These are phyloP conservation scores for Tipula vernalis DNA, from an alignment of 2,888 invertebrate genomes.

Conservation along the genomic window DNA sequence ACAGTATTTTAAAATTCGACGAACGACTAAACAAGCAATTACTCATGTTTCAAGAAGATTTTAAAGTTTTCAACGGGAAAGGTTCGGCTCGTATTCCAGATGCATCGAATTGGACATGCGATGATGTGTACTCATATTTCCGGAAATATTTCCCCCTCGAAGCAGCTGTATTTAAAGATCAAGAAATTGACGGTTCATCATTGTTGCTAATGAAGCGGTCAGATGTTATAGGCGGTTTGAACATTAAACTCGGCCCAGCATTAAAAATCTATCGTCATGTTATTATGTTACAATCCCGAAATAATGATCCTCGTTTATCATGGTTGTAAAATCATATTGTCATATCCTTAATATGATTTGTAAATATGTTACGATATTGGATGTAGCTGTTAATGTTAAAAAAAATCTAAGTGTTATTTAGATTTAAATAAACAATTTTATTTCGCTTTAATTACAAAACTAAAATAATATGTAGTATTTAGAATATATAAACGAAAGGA, in stretches of 20 bases:
- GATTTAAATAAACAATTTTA: background rate
- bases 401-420: background rate
- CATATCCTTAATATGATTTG: background rate
- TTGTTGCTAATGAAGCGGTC: constrained; percentile 69
- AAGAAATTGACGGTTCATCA: constrained; percentile 87
- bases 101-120: constrained; percentile 67
- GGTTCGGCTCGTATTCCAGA: constrained; percentile 46
- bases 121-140: constrained; percentile 73
- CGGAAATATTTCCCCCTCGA: constrained; percentile 63
- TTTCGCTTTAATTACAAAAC: background rate
- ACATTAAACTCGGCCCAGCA: constrained; percentile 77
- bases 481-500: background rate
- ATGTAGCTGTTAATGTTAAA: background rate
- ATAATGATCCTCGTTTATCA: constrained; percentile 43
- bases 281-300: constrained; percentile 65
- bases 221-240: constrained; percentile 71
- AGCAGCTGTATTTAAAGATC: constrained; percentile 68
- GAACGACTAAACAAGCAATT: background rate
- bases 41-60: background rate
- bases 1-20: background rate
- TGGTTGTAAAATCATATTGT: constrained; percentile 19
- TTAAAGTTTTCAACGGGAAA: background rate
- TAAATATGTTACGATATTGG: background rate
- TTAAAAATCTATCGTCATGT: constrained; percentile 73
- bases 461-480: background rate